phyloP scores from a whole-genome alignment of 2,797 vertebrate species.

The Erithacus rubecula region DNA sequence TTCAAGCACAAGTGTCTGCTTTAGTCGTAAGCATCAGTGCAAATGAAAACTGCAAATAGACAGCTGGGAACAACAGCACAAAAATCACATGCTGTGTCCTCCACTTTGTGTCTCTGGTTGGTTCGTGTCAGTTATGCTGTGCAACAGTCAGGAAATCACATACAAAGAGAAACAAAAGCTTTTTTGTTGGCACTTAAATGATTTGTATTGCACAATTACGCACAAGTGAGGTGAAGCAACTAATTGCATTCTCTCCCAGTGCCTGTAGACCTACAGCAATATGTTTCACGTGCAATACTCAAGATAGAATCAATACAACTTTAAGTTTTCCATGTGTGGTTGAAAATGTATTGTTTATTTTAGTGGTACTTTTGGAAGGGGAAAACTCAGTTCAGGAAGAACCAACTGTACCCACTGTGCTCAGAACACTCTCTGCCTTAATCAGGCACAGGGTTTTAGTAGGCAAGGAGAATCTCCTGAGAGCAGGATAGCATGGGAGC shows the following conservation, averaged over 20 bases:
- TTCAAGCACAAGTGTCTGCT: background rate
- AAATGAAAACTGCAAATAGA: background rate
- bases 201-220: background rate
- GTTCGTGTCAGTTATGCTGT: background rate
- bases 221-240: background rate
- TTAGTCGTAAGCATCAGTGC: background rate
- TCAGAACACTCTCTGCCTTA: background rate
- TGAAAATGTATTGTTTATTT: constrained; percentile 9
- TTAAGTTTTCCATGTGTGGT: background rate
- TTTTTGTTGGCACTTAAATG: background rate
- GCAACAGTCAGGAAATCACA: background rate
- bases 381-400: background rate
- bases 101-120: background rate
- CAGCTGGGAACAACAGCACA: background rate
- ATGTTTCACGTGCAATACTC: background rate
- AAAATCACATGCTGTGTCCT: background rate
- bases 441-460: background rate
- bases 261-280: background rate
- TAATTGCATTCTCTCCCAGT: background rate
- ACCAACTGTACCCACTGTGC: background rate
- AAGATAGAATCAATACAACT: background rate
- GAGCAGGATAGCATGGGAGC: background rate
- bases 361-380: background rate
- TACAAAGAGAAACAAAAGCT: background rate
- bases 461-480: background rate